These are phyloP conservation scores for Agrotis clavis DNA, from an alignment of 2,888 invertebrate species.

Conservation along the genomic window DNA sequence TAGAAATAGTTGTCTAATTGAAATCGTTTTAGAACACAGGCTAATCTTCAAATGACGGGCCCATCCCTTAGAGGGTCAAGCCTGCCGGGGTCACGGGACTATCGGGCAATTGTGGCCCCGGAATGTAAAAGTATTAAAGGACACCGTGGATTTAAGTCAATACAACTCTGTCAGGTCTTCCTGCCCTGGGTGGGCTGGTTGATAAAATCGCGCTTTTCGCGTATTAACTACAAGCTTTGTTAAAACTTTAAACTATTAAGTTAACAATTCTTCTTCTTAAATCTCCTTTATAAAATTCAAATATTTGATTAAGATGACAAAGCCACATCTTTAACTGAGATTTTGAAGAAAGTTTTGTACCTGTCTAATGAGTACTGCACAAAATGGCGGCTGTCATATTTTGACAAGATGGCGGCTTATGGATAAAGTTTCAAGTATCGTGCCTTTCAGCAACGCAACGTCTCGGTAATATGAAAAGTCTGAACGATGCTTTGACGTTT, in stretches of 20 bases:
- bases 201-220: background rate
- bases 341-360: slow-evolving; percentile 30
- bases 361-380: slow-evolving; percentile 6
- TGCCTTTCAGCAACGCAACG: slow-evolving; percentile 4
- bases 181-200: too few relatives aligned
- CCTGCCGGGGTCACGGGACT: too few relatives aligned
- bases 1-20: background rate
- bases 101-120: too few relatives aligned
- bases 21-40: background rate
- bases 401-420: slow-evolving; percentile 35
- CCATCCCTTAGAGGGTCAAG: too few relatives aligned
- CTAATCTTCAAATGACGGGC: too few relatives aligned
- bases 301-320: slow-evolving; percentile 25
- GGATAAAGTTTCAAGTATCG: slow-evolving; percentile 37
- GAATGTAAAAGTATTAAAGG: too few relatives aligned
- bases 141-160: too few relatives aligned
- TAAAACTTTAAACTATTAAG: slow-evolving; percentile 13
- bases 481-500: background rate
- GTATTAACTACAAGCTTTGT: slow-evolving; percentile 14
- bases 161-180: too few relatives aligned
- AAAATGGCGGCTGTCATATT: slow-evolving; percentile 3
- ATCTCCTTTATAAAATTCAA: slow-evolving; percentile 19
- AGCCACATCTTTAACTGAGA: slow-evolving; percentile 1
- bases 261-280: slow-evolving; percentile 9
- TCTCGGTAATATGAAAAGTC: slow-evolving; percentile 1